A percentile compares a stretch with the other conserved stretches of the same genome.
These are phyloP conservation scores for Malurus cyaneus DNA, from an alignment of 2,113 vertebrate species.

Conservation along the genomic window DNA sequence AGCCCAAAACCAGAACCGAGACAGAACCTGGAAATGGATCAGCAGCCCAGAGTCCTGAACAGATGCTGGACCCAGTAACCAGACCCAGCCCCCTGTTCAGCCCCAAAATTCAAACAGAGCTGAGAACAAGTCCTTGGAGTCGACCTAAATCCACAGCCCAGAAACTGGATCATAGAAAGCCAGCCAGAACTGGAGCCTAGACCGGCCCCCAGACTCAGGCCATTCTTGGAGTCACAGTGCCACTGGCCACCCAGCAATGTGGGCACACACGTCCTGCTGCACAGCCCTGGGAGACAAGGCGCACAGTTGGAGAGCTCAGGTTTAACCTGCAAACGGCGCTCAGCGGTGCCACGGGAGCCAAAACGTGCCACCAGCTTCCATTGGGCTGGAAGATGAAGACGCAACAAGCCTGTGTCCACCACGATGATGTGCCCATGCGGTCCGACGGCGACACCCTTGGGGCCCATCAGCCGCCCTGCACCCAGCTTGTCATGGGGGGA, in stretches of 20 bases:
- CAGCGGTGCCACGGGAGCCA: constrained; percentile 87
- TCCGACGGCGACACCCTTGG: constrained; percentile 95
- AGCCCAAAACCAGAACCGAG: not conserved
- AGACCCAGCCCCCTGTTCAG: not conserved
- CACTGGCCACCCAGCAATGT: too few relatives aligned
- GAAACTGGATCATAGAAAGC: not conserved
- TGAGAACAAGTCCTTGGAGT: not conserved
- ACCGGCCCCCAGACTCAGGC: not conserved
- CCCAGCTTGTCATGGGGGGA: constrained; percentile 85
- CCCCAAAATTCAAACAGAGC: not conserved
- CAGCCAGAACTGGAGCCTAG: not conserved
- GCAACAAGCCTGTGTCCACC: constrained; percentile 96
- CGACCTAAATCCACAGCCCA: not conserved
- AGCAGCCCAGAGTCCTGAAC: not conserved
- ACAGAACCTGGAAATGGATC: not conserved
- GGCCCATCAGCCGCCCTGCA: constrained; percentile 91
- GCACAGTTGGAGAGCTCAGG: not conserved
- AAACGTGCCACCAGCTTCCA: constrained; percentile 94
- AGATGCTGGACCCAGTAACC: not conserved
- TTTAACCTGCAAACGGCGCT: constrained; percentile 90
- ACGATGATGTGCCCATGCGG: constrained; percentile 93
- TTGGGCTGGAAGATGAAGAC: constrained; percentile 97
- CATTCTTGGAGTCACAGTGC: not conserved
- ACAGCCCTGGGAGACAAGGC: not conserved
- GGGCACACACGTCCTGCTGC: not conserved